A percentile compares a stretch with the other conserved stretches of the same genome.
Evolutionary conservation across 2,888 invertebrate genomes (phyloP).

Genomic region (Cerastis leucographa): DNA sequence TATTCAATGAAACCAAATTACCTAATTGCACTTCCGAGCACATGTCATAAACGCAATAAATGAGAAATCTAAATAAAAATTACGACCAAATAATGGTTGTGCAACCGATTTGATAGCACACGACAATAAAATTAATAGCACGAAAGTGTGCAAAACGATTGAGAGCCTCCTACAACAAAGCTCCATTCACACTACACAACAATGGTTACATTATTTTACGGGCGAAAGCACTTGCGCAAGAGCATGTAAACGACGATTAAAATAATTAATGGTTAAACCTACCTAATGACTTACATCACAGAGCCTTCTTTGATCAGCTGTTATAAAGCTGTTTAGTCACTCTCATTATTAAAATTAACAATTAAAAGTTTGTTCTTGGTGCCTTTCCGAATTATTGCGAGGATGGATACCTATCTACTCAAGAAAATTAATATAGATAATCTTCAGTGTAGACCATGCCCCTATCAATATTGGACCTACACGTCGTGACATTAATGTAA

Average conservation of each 20-base stretch:
- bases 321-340: constrained; percentile 71
- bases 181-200: constrained; percentile 82
- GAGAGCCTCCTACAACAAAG: constrained; percentile 82
- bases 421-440: background rate
- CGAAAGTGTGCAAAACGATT: constrained; percentile 77
- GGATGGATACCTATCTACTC: constrained; percentile 1
- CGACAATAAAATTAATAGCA: constrained; percentile 75
- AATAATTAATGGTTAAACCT: constrained; percentile 87
- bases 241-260: constrained; percentile 84
- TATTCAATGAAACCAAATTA: constrained; percentile 37
- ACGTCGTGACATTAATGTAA: background rate
- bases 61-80: constrained; percentile 66
- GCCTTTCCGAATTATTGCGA: constrained; percentile 22
- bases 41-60: constrained; percentile 48
- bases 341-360: constrained; percentile 68
- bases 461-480: background rate
- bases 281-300: constrained; percentile 85
- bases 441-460: background rate
- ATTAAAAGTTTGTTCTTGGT: constrained; percentile 55
- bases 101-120: constrained; percentile 72
- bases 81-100: constrained; percentile 61
- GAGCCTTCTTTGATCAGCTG: constrained; percentile 71
- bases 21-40: constrained; percentile 44
- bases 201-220: constrained; percentile 87
- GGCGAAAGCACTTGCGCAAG: constrained; percentile 86